Evolutionary conservation across 2,888 invertebrate genomes (phyloP), one percentile per base, ranked within the genome.

Genomic region (Trichopoda pennipes): DNA sequence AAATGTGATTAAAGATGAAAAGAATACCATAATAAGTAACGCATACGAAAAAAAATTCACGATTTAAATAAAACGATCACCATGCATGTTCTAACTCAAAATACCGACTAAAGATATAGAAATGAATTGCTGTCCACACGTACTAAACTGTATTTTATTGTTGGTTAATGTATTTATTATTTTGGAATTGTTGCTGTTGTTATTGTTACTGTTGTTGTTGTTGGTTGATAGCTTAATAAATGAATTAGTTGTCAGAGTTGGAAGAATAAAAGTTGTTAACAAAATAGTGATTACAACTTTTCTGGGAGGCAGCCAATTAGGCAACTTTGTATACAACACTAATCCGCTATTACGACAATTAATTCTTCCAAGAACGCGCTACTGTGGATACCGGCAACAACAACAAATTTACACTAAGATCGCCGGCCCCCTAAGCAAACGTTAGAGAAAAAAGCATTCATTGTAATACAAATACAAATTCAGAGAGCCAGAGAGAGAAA

Each of bases 41-140:
- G 10, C 49, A 51, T 9, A 38, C 9, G 14, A 14, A n/a, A n/a
- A 56, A 42, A 42, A 68, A 23, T 23, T 35, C 2, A 38, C 44
- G 47, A 80, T 60, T 56, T 35, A 28, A 78, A 60, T 58, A 32
- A 66, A 66, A 75, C 78, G 79, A 76, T 76, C 81, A 76, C 60
- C 68, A 56, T 66, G 77, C 68, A 56, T 66, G 77, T 77, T 84
- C 86, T 86, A 89, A 87, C 85, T 86, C 87, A 87, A 88, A 88
- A 87, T 86, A 86, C 86, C 87, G 89, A 89, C 89, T 89, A 89
- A 88, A 89, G 86, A 87, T 87, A 86, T 88, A 69, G 69, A 79
- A 89, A 88, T 88, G 86, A 79, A 89, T 88, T 88, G 86, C 89
- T 89, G 90, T 89, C 88, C 86, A 86, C 88, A 86, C 87, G 86